phyloP scores from a whole-genome alignment of 2,888 invertebrate species.

The Drosophila trichaetosa region DNA sequence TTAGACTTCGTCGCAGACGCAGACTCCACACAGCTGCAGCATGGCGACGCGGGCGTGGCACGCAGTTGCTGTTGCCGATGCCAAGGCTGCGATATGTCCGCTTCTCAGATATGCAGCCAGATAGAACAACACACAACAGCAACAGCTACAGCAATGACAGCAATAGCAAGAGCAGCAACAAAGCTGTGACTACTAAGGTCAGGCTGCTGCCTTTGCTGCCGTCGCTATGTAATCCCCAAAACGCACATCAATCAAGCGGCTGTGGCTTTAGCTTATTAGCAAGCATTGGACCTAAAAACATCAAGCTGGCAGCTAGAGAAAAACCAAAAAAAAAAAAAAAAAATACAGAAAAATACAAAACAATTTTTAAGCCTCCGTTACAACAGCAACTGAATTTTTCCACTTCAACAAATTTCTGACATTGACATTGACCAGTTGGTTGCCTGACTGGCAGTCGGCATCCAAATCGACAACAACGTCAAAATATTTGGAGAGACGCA shows the following conservation, averaged over 20 bases:
- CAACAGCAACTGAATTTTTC: constrained; percentile 64
- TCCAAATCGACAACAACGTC: constrained; percentile 69
- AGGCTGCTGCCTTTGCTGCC: constrained; percentile 27
- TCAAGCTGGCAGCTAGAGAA: constrained; percentile 37
- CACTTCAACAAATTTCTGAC: constrained; percentile 78
- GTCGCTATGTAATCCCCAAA: constrained; percentile 67
- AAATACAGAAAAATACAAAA: neutral
- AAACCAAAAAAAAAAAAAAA: constrained; percentile 17
- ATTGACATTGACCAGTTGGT: constrained; percentile 80
- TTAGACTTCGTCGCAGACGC: constrained; percentile 42
- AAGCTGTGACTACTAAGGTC: constrained; percentile 53
- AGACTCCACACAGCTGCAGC: constrained; percentile 53
- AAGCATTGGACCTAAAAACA: constrained; percentile 61
- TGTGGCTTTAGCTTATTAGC: constrained; percentile 64
- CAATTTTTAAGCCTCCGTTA: constrained; percentile 44
- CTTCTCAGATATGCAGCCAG: constrained; percentile 53
- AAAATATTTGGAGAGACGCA: constrained; percentile 74
- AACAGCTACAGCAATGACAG: constrained; percentile 14
- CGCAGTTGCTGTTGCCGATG: constrained; percentile 55
- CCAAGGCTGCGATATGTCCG: constrained; percentile 57
- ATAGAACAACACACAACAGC: constrained; percentile 54
- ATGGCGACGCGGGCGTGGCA: constrained; percentile 63
- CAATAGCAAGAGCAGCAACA: constrained; percentile 24
- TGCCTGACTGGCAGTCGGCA: constrained; percentile 34
- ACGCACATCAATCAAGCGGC: constrained; percentile 68